Base-by-base conservation (phyloP, 2,888 invertebrate species). In the Agrochola circellaris region DNA sequence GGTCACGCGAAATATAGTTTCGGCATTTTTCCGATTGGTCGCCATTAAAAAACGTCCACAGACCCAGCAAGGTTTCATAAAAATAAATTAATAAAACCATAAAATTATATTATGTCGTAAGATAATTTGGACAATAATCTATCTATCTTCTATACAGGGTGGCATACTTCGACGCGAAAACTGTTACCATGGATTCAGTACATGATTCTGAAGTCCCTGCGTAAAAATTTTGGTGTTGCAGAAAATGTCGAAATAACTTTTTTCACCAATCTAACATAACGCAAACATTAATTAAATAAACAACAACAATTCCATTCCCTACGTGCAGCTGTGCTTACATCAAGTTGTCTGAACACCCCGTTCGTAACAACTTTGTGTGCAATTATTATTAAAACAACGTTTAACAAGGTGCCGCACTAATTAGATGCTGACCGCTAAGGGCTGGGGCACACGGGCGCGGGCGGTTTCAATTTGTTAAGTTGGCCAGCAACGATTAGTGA, bases 311-410 rank as follows among this genome's bases (percentile, higher is more conserved):
- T 48, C 30, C 1, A 30, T 30, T 51, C 2, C 9, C 8, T 66
- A 2, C 23, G 13, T 48, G 48, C 23, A 48, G 30, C 23, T 8
- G 15, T 48, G 45, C 17, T 69, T 9, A 15, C 38, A 54, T 5
- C 54, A 23, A 74, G 56, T 20, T 56, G 13, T 74, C 42, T 42
- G 30, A 56, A 60, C 48, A 38, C 5, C 7, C 23, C 26, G 0
- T 30, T 42, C n/a, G 15, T n/a, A 75, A 77, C n/a, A 60, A 42
- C 42, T 79, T 30, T 60, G 60, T 51, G 30, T 45, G 51, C 42
- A 51, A 60, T 51, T 76, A 51, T 34, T 30, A 79, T 51, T 60
- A 34, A 79, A 77, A 79, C 79, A 77, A 79, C 67, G 67, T 78
- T 58, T 78, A 78, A 78, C 38, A 48, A 51, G 4, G 42, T n/a